These are phyloP conservation scores for Galendromus occidentalis DNA, from an alignment of 1,140 invertebrate species.

Conservation along the genomic window DNA sequence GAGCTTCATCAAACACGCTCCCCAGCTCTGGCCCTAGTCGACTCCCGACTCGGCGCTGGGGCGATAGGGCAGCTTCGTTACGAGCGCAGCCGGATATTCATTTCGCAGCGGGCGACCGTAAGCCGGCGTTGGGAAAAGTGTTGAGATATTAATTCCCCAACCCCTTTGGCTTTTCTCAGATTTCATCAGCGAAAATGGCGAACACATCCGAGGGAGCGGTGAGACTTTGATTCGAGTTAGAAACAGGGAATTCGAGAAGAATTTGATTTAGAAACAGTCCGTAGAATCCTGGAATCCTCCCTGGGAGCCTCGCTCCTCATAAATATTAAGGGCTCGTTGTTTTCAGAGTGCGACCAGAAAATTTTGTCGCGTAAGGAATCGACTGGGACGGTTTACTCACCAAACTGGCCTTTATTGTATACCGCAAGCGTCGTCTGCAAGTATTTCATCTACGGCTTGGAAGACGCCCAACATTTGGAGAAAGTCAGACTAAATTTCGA, in stretches of 20 bases:
- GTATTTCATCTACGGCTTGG: slow-evolving; percentile 92
- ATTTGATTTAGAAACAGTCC: not conserved
- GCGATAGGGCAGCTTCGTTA: too few relatives aligned
- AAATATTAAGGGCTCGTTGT: not conserved
- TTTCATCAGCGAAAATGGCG: slow-evolving; percentile 76
- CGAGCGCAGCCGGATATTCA: too few relatives aligned
- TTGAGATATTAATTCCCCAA: slow-evolving; percentile 5
- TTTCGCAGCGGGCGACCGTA: too few relatives aligned
- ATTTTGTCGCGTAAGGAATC: slow-evolving; percentile 81
- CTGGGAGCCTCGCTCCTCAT: not conserved
- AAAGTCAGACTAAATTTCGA: slow-evolving; percentile 67
- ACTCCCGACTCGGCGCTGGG: too few relatives aligned
- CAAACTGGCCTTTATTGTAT: slow-evolving; percentile 83
- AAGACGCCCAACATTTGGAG: slow-evolving; percentile 82
- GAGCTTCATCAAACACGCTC: too few relatives aligned
- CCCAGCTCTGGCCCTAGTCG: too few relatives aligned
- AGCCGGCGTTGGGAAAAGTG: too few relatives aligned
- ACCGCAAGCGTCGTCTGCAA: slow-evolving; percentile 82
- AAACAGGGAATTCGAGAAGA: not conserved
- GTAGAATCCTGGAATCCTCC: too few relatives aligned
- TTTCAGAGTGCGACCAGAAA: slow-evolving; percentile 77
- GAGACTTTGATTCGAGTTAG: slow-evolving; percentile 7
- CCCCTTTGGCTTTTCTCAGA: slow-evolving; percentile 35
- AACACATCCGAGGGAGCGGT: slow-evolving; percentile 67
- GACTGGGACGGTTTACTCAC: slow-evolving; percentile 70